Conservation (phyloP, 2,888 invertebrate genomes). For the Parnassius mnemosyne region DNA sequence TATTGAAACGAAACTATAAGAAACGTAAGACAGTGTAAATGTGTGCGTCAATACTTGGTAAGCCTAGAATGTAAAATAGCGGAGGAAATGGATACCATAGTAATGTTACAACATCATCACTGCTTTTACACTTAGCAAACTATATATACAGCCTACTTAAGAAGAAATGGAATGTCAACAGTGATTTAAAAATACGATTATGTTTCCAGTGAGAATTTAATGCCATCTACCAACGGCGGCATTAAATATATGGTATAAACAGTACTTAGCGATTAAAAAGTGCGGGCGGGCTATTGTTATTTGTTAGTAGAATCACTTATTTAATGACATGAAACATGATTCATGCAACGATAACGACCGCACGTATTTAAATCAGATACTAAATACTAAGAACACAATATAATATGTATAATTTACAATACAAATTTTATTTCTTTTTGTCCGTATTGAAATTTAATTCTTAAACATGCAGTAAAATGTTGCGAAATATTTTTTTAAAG, state of each 20-base stretch:
- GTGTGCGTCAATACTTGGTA: constrained; percentile 14
- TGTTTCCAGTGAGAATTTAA: not conserved
- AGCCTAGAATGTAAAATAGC: not conserved
- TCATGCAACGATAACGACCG: constrained; percentile 10
- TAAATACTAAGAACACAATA: too few relatives aligned
- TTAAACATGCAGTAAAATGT: too few relatives aligned
- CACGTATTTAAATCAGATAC: not conserved
- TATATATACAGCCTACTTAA: not conserved
- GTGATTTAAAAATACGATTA: not conserved
- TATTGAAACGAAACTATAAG: constrained; percentile 9
- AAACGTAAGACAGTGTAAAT: not conserved
- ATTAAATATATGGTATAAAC: constrained; percentile 10
- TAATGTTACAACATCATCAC: not conserved
- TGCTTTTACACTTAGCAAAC: not conserved
- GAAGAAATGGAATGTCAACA: not conserved
- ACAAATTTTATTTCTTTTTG: too few relatives aligned
- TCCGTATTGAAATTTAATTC: too few relatives aligned
- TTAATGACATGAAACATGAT: constrained; percentile 15
- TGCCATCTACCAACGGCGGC: constrained; percentile 4
- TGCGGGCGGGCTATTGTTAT: not conserved
- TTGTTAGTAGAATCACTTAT: constrained; percentile 1
- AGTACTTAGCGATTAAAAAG: not conserved
- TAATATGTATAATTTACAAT: too few relatives aligned
- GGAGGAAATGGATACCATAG: not conserved
- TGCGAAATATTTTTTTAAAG: too few relatives aligned